Conservation (phyloP, 2,888 invertebrate species). For the Rhamphomyia laevipes region DNA sequence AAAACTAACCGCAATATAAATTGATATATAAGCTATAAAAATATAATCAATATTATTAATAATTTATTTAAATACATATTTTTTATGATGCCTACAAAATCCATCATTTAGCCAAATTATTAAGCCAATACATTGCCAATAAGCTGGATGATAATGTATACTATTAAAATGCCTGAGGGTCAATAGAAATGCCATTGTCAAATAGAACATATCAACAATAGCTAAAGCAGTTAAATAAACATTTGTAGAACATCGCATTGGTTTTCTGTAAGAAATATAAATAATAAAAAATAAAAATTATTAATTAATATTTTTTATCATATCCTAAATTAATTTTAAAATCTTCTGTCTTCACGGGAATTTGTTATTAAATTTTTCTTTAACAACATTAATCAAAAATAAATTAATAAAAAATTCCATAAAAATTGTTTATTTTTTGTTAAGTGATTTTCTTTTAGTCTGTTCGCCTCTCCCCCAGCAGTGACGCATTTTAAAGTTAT, state of each 20-base stretch:
- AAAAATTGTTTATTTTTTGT: too few species aligned
- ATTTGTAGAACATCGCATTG: slow-evolving; percentile 66
- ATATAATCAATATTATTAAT: neutral
- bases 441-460: too few species aligned
- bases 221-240: slow-evolving; percentile 62
- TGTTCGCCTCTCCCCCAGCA: too few species aligned
- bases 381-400: too few species aligned
- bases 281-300: too few species aligned
- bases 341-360: too few species aligned
- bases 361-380: too few species aligned
- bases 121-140: slow-evolving; percentile 49
- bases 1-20: slow-evolving; percentile 64
- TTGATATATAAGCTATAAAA: slow-evolving; percentile 49
- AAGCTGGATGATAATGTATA: slow-evolving; percentile 41
- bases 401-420: too few species aligned
- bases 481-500: too few species aligned
- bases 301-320: too few species aligned
- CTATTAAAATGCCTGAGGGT: slow-evolving; percentile 49
- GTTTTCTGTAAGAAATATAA: slow-evolving; percentile 38
- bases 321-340: too few species aligned
- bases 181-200: slow-evolving; percentile 51
- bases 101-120: slow-evolving; percentile 54
- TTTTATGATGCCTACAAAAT: slow-evolving; percentile 41
- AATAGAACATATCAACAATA: slow-evolving; percentile 56
- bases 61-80: neutral